Conservation (phyloP, 2,797 vertebrate genomes). For the Buceros bicornis region DNA sequence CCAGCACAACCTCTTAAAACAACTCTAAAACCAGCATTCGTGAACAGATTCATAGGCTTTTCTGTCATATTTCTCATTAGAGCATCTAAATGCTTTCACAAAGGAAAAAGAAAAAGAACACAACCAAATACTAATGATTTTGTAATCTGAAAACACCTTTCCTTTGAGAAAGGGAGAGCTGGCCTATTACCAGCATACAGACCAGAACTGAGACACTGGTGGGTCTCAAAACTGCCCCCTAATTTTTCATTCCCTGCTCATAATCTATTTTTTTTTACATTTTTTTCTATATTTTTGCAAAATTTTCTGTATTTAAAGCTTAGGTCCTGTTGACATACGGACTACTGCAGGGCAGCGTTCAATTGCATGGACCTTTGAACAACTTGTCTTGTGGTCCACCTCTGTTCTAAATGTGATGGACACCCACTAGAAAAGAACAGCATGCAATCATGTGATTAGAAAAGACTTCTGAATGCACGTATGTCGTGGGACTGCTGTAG, state of each 20-base stretch:
- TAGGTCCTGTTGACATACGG: background rate
- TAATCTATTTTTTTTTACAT: background rate
- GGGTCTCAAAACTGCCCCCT: background rate
- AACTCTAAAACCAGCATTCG: background rate
- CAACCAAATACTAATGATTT: background rate
- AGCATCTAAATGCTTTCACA: background rate
- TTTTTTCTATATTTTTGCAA: background rate
- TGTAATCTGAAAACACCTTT: background rate
- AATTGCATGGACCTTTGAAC: background rate
- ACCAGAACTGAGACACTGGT: background rate
- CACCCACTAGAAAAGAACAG: background rate
- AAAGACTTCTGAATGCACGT: background rate
- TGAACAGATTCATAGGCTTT: background rate
- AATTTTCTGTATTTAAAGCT: background rate
- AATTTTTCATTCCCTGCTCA: background rate
- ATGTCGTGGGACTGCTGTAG: background rate
- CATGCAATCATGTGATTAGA: background rate
- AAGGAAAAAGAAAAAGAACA: background rate
- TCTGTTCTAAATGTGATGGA: background rate
- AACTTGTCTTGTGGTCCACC: background rate
- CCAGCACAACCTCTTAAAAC: background rate
- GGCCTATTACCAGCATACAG: background rate
- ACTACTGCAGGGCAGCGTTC: background rate
- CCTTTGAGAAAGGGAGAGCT: background rate
- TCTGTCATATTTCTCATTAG: background rate